Percentiles rank a stretch among this genome's conserved stretches.
Conservation (phyloP, 2,797 vertebrate species). For the Lophotriccus pileatus region DNA sequence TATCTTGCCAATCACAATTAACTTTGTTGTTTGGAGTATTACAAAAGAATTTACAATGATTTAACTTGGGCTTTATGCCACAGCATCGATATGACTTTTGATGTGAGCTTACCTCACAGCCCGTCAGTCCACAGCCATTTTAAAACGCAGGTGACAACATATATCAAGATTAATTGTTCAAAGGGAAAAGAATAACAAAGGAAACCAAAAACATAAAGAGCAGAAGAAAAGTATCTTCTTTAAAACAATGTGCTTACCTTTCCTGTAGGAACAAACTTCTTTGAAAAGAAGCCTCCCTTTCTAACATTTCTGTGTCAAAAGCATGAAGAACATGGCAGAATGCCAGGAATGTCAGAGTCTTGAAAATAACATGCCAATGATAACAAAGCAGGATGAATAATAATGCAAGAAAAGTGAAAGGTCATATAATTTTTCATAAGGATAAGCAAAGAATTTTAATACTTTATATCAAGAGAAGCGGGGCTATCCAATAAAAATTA, state of each 20-base stretch:
- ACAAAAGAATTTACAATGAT: not conserved
- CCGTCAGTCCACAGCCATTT: not conserved
- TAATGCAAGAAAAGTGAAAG: conserved; percentile 47
- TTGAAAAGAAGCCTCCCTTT: not conserved
- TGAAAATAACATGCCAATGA: conserved; percentile 13
- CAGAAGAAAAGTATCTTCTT: not conserved
- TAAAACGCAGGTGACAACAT: not conserved
- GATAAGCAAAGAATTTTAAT: conserved; percentile 23
- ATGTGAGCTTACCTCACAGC: not conserved
- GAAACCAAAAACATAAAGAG: not conserved
- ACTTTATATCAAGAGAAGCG: not conserved
- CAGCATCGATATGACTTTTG: not conserved
- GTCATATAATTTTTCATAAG: conserved; percentile 38
- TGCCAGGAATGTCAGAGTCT: conserved; percentile 32
- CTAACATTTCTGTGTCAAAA: conserved; percentile 20
- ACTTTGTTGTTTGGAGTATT: not conserved
- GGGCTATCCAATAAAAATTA: not conserved
- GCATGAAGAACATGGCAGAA: not conserved
- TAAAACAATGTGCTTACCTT: not conserved
- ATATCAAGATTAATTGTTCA: not conserved
- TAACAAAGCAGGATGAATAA: conserved; percentile 53
- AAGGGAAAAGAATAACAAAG: not conserved
- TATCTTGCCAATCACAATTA: not conserved
- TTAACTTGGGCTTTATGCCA: not conserved
- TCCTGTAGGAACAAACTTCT: not conserved